Percentiles rank a stretch among this genome's conserved stretches.
These are phyloP conservation scores for Chalcosyrphus nemorum DNA, from an alignment of 2,888 invertebrate species.

Conservation along the genomic window DNA sequence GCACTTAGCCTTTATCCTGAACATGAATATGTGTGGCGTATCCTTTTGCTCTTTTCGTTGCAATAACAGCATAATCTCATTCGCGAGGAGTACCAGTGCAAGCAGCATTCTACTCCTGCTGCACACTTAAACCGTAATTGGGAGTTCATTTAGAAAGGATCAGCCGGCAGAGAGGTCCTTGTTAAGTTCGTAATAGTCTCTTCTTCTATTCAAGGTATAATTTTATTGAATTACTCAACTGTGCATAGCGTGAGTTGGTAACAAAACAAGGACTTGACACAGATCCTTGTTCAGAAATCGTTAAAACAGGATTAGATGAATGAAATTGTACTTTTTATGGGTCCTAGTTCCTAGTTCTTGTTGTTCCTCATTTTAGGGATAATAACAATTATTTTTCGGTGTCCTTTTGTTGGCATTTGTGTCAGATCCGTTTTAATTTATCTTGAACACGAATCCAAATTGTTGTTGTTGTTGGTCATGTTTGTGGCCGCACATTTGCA, in stretches of 20 bases:
- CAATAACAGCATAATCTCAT: not conserved
- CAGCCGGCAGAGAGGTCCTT: not conserved
- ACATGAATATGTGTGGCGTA: not conserved
- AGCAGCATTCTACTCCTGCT: not conserved
- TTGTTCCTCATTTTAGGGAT: not conserved
- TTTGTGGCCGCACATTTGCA: not conserved
- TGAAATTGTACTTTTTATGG: not conserved
- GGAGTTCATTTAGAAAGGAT: slow-evolving; percentile 11
- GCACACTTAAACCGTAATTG: slow-evolving; percentile 5
- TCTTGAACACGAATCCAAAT: not conserved
- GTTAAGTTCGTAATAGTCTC: not conserved
- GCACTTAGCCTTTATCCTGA: not conserved
- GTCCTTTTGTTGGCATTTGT: slow-evolving; percentile 1
- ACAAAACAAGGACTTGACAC: slow-evolving; percentile 16
- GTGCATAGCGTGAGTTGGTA: not conserved
- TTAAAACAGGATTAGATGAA: not conserved
- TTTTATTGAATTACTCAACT: not conserved
- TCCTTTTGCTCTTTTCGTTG: not conserved
- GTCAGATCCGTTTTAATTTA: not conserved
- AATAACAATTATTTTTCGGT: not conserved
- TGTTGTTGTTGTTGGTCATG: not conserved
- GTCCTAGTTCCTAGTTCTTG: too few relatives aligned
- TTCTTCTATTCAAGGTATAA: not conserved
- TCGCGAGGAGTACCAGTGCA: not conserved
- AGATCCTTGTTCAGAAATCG: slow-evolving; percentile 18